phyloP scores from a whole-genome alignment of 2,797 vertebrate genomes.

The Mormyrops boulengeri region DNA sequence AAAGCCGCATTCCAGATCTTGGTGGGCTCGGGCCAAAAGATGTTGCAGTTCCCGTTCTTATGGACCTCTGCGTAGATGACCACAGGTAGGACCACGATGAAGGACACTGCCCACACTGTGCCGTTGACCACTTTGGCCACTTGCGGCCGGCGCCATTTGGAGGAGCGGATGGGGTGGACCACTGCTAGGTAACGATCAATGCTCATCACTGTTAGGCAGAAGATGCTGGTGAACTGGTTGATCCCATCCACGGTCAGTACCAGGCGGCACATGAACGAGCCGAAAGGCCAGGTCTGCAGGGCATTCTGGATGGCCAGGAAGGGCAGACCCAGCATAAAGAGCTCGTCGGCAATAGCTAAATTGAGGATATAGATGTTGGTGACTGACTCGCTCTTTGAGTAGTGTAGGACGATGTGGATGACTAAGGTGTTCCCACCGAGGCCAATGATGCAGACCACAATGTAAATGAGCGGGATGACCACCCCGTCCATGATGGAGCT shows the following conservation, averaged over 20 bases:
- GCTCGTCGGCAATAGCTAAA: conserved; percentile 85
- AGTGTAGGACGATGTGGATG: conserved; percentile 88
- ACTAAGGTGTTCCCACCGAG: conserved; percentile 85
- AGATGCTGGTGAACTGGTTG: conserved; percentile 97
- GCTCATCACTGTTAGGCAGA: conserved; percentile 94
- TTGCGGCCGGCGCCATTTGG: conserved; percentile 82
- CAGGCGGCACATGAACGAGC: conserved; percentile 81
- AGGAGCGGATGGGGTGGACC: conserved; percentile 85
- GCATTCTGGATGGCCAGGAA: conserved; percentile 91
- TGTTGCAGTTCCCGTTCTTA: conserved; percentile 79
- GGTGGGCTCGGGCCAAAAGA: conserved; percentile 84
- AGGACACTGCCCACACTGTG: conserved; percentile 81
- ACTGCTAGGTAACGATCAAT: conserved; percentile 91
- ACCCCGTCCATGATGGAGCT: conserved; percentile 46
- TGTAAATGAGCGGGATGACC: conserved; percentile 73
- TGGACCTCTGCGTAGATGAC: conserved; percentile 79
- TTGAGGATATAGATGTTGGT: conserved; percentile 99
- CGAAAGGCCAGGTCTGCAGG: conserved; percentile 88
- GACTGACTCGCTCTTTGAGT: conserved; percentile 90
- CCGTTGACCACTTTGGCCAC: conserved; percentile 82
- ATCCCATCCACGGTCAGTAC: conserved; percentile 90
- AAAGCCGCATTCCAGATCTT: conserved; percentile 80
- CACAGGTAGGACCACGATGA: conserved; percentile 84
- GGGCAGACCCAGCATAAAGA: conserved; percentile 89
- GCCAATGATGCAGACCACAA: conserved; percentile 79